Conservation (phyloP, 2,113 vertebrate species). For the Clinocottus analis region DNA sequence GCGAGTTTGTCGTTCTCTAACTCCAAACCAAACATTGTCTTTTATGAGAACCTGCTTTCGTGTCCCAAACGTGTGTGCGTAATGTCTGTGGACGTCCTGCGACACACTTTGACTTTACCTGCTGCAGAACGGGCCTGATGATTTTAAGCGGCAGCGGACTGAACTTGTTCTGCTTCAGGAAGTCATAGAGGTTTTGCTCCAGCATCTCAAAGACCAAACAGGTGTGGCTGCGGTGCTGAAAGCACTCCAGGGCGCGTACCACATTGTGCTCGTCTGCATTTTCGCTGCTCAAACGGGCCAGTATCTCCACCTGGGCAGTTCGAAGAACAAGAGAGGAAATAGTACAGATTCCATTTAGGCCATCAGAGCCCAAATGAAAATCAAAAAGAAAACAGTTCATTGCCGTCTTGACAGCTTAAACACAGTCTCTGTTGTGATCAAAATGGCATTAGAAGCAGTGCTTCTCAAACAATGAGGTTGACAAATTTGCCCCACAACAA, state of each 20-base stretch:
- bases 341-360: background rate
- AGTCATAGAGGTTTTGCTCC: constrained; percentile 98
- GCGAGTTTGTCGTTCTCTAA: background rate
- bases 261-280: constrained; percentile 97
- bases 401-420: background rate
- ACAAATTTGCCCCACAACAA: background rate
- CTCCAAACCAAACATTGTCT: background rate
- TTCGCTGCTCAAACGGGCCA: constrained; percentile 94
- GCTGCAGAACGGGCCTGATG: constrained; percentile 95
- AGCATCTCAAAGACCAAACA: constrained; percentile 99
- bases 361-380: background rate
- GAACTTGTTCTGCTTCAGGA: constrained; percentile 99
- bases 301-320: constrained; percentile 87
- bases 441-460: background rate
- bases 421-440: background rate
- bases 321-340: background rate
- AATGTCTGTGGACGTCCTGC: background rate
- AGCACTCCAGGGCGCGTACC: constrained; percentile 96
- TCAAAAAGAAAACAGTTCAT: background rate
- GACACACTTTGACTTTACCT: constrained; percentile 67
- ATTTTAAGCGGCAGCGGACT: constrained; percentile 96
- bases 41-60: background rate
- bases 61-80: too few species aligned
- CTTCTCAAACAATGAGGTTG: background rate
- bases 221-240: constrained; percentile 95